Evolutionary conservation across 2,888 invertebrate genomes (phyloP).

Genomic region (Drosophila pullipes): DNA sequence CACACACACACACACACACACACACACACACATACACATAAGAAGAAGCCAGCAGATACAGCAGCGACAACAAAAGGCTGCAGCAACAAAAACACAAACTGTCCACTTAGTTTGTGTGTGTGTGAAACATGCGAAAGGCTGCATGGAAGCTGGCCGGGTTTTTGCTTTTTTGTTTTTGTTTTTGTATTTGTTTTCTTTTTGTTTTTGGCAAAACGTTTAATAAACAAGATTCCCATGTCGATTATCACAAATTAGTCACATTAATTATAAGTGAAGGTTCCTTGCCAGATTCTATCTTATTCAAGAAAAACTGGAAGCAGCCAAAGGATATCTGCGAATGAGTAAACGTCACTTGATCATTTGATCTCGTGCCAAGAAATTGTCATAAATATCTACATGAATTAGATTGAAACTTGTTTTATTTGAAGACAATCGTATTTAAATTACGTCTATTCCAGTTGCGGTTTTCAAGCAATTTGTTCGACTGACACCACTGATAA

Average conservation of each 20-base stretch:
- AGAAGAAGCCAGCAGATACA: conserved; percentile 50
- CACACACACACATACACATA: conserved; percentile 29
- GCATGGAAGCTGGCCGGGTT: conserved; percentile 27
- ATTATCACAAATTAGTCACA: conserved; percentile 84
- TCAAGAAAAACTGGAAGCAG: conserved; percentile 27
- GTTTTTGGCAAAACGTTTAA: conserved; percentile 78
- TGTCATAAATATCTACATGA: not conserved
- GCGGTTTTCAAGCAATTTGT: not conserved
- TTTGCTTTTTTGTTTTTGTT: conserved; percentile 30
- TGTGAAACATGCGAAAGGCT: conserved; percentile 45
- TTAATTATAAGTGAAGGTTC: conserved; percentile 78
- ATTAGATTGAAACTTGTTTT: not conserved
- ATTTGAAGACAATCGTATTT: not conserved
- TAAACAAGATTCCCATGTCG: conserved; percentile 85
- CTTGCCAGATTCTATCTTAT: conserved; percentile 39
- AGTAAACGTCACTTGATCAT: not conserved
- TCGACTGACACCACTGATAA: conserved; percentile 10
- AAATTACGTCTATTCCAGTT: not conserved
- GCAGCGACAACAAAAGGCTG: conserved; percentile 40
- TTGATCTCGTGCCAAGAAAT: conserved; percentile 7
- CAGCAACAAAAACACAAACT: conserved; percentile 46
- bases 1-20: conserved; percentile 29
- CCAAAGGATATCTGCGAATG: conserved; percentile 20
- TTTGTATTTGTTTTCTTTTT: conserved; percentile 9
- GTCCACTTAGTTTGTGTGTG: conserved; percentile 41